These are phyloP conservation scores for Grallaria varia DNA, from an alignment of 2,113 vertebrate genomes.

Conservation along the genomic window DNA sequence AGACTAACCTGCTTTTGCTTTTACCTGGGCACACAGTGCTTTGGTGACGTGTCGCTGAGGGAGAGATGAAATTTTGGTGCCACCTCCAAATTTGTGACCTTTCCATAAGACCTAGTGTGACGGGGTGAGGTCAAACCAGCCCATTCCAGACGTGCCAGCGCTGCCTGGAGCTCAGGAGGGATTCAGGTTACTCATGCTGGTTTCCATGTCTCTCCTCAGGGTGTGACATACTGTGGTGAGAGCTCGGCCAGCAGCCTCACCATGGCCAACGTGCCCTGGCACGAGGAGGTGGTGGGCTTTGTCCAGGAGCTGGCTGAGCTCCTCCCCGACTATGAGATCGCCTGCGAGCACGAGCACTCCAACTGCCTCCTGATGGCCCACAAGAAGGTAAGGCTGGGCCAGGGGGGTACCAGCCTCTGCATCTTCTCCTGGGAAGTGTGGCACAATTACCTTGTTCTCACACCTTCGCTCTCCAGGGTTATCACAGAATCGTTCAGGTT, in stretches of 20 bases:
- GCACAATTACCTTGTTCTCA: background rate
- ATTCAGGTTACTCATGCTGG: background rate
- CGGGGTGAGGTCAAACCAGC: background rate
- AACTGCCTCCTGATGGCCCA: constrained; percentile 92
- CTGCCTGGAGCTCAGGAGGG: background rate
- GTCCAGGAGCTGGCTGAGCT: constrained; percentile 83
- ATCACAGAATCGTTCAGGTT: fast-evolving
- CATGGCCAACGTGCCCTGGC: constrained; percentile 97
- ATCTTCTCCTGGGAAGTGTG: background rate
- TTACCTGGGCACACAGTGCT: too few relatives aligned
- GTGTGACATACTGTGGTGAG: constrained; percentile 95
- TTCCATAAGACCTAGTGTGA: too few relatives aligned
- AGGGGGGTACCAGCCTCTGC: fast-evolving
- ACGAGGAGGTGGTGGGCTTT: constrained; percentile 89
- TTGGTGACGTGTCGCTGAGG: background rate
- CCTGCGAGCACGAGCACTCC: constrained; percentile 93
- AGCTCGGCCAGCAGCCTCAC: constrained; percentile 92
- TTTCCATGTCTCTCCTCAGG: constrained; percentile 69
- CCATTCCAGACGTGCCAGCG: background rate
- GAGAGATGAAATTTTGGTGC: background rate
- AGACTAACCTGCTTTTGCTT: background rate
- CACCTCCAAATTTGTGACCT: background rate
- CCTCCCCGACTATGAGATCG: constrained; percentile 84
- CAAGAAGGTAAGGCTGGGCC: constrained; percentile 80
- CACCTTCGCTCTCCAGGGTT: background rate